A percentile compares a stretch with the other conserved stretches of the same genome.
Evolutionary conservation across 2,888 invertebrate species (phyloP).

Genomic region (Caenorhabditis sp.): DNA sequence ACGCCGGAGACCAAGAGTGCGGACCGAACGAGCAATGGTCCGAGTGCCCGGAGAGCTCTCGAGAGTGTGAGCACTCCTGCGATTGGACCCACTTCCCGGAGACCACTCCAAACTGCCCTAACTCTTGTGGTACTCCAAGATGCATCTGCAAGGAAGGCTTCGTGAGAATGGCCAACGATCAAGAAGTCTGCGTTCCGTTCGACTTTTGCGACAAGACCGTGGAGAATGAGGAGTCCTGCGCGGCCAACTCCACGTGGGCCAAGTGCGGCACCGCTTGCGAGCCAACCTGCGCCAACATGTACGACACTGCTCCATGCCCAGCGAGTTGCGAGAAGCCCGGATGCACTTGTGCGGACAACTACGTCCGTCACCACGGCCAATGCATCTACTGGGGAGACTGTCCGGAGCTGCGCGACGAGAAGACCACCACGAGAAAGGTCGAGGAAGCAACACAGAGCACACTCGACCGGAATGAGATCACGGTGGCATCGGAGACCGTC

Average conservation of each 20-base stretch:
- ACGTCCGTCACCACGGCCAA: slow-evolving; percentile 78
- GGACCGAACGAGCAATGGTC: slow-evolving; percentile 79
- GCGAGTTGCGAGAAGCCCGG: slow-evolving; percentile 78
- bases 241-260: slow-evolving; percentile 80
- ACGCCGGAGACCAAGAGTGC: slow-evolving; percentile 70
- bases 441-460: slow-evolving; percentile 51
- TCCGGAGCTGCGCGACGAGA: slow-evolving; percentile 70
- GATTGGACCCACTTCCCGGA: slow-evolving; percentile 81
- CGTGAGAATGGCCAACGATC: slow-evolving; percentile 77
- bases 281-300: slow-evolving; percentile 80
- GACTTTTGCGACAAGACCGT: slow-evolving; percentile 77
- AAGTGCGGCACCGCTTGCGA: slow-evolving; percentile 82
- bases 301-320: slow-evolving; percentile 80
- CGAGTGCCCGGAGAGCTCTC: slow-evolving; percentile 79
- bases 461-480: slow-evolving; percentile 44
- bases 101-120: slow-evolving; percentile 73
- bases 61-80: slow-evolving; percentile 81
- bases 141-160: slow-evolving; percentile 78
- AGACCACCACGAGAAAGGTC: slow-evolving; percentile 12
- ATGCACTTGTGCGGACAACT: slow-evolving; percentile 82
- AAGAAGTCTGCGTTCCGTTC: slow-evolving; percentile 80
- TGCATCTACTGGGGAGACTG: slow-evolving; percentile 82
- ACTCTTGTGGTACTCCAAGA: slow-evolving; percentile 67
- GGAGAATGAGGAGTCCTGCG: slow-evolving; percentile 67
- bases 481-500: slow-evolving; percentile 31